These are phyloP conservation scores for Haplochromis burtoni DNA, from an alignment of 2,113 vertebrate species.

Conservation along the genomic window DNA sequence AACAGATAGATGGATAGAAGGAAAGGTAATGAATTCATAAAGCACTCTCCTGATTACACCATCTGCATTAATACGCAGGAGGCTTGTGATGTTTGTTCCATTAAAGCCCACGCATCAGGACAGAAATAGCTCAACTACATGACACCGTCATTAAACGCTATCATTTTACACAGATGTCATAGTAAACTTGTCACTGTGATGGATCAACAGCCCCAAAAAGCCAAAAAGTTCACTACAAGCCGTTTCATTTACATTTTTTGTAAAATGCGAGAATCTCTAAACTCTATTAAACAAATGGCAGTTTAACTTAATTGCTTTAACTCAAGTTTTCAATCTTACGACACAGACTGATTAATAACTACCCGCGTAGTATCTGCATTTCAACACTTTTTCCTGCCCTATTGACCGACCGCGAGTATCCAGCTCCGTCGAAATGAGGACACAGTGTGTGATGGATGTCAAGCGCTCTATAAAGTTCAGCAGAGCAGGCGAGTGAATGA, in stretches of 20 bases:
- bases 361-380: background rate
- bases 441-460: background rate
- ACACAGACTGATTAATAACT: background rate
- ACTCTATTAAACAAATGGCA: background rate
- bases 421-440: background rate
- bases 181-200: slow-evolving; percentile 9
- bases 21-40: background rate
- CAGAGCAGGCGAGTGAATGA: background rate
- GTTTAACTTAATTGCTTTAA: background rate
- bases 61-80: slow-evolving; percentile 27
- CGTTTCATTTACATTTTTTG: background rate
- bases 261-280: background rate
- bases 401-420: background rate
- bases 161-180: slow-evolving; percentile 16
- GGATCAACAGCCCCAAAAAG: background rate
- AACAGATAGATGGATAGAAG: background rate
- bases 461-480: background rate
- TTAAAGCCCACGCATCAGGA: slow-evolving; percentile 41
- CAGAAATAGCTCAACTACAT: slow-evolving; percentile 39
- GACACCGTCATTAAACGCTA: slow-evolving; percentile 30
- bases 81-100: slow-evolving; percentile 47
- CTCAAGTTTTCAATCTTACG: background rate
- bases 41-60: background rate
- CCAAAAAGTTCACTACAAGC: background rate
- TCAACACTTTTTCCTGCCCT: background rate